Evolutionary conservation across 1,140 invertebrate species (phyloP).

Genomic region (Acromyrmex echinatior): DNA sequence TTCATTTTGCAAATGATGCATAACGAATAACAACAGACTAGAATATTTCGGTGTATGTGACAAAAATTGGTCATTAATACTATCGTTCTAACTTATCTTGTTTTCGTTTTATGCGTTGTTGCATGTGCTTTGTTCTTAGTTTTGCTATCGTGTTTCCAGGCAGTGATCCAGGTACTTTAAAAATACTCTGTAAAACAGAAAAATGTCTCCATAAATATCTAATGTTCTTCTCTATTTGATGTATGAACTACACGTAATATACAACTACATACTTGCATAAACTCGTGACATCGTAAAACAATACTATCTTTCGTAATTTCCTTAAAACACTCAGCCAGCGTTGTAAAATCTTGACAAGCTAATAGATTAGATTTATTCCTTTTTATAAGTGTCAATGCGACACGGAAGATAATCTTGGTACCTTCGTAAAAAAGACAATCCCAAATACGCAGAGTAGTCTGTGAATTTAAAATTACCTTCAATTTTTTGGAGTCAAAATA

Average conservation of each 20-base stretch:
- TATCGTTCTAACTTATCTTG: constrained; percentile 80
- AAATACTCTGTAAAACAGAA: constrained; percentile 90
- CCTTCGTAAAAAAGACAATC: constrained; percentile 98
- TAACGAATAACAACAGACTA: constrained; percentile 78
- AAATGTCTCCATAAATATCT: background rate
- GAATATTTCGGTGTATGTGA: constrained; percentile 70
- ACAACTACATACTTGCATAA: constrained; percentile 91
- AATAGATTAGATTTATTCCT: constrained; percentile 91
- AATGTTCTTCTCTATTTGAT: background rate
- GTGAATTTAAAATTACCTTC: constrained; percentile 71
- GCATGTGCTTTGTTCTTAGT: constrained; percentile 88
- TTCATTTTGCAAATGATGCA: constrained; percentile 57
- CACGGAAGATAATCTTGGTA: constrained; percentile 94
- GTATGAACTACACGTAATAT: background rate
- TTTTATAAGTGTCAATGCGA: constrained; percentile 94
- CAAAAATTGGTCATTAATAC: constrained; percentile 70
- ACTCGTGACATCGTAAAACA: constrained; percentile 93
- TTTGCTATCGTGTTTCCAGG: constrained; percentile 89
- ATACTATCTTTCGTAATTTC: constrained; percentile 91
- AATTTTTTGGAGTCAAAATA: constrained; percentile 41
- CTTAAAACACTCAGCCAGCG: constrained; percentile 92
- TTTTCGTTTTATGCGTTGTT: constrained; percentile 86
- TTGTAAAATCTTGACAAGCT: constrained; percentile 91
- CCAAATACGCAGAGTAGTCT: constrained; percentile 97
- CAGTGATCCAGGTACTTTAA: constrained; percentile 92